phyloP scores from a whole-genome alignment of 2,797 vertebrate genomes.

The Fistularia tabacaria region DNA sequence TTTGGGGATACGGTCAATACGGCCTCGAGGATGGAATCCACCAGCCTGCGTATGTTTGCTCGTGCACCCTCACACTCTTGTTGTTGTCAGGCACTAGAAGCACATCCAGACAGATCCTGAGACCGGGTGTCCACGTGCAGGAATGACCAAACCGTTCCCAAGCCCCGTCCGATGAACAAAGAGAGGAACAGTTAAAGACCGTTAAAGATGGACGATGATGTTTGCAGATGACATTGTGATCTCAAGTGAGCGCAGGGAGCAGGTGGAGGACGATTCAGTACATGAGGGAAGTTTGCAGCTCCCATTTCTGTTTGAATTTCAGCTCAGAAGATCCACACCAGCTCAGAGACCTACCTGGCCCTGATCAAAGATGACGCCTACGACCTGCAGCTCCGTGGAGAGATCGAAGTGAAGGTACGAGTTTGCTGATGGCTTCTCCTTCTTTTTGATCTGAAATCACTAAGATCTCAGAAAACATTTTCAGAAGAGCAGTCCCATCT shows the following conservation, averaged over 20 bases:
- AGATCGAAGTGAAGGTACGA: constrained; percentile 87
- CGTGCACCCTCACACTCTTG: neutral
- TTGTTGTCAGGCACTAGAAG: neutral
- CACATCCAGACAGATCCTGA: too few species aligned
- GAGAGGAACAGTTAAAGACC: too few species aligned
- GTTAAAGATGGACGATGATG: too few species aligned
- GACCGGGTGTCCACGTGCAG: too few species aligned
- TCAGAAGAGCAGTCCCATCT: too few species aligned
- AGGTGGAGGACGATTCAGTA: too few species aligned
- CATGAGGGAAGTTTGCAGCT: too few species aligned
- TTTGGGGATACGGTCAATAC: constrained; percentile 93
- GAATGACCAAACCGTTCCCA: too few species aligned
- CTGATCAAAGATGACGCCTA: constrained; percentile 83
- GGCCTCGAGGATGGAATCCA: constrained; percentile 89
- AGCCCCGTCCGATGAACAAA: too few species aligned
- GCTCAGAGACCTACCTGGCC: constrained; percentile 81
- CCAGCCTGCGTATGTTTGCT: constrained; percentile 80
- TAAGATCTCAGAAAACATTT: neutral
- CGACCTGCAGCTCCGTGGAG: constrained; percentile 83
- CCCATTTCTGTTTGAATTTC: constrained; percentile 15
- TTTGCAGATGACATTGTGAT: too few species aligned
- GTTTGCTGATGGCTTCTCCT: too few species aligned
- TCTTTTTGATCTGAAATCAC: neutral
- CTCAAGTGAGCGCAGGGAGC: too few species aligned
- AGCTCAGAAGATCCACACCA: constrained; percentile 89